Base-by-base conservation (phyloP, 2,888 invertebrate species). In the Lycocerus yunnanus region DNA sequence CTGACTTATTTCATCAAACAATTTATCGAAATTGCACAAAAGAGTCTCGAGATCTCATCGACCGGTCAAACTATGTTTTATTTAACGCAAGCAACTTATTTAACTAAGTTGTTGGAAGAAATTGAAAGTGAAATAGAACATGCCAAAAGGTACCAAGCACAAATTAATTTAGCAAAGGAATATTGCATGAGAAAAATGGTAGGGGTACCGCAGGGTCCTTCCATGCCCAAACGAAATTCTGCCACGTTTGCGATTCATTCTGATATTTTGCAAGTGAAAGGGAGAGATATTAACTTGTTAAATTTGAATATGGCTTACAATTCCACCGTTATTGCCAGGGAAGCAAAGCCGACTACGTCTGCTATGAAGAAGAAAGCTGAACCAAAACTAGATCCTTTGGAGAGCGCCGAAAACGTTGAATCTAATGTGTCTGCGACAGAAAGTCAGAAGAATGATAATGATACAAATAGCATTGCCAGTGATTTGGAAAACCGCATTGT, bases 1-100 rank as follows among this genome's bases (percentile, higher is more conserved):
- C 85, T 95, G 0, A 91, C 92, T 82, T 91, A 93, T 81, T 93
- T 95, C 80, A 91, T 94, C 67, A 88, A 91, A 15, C 93, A 94
- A 81, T 92, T 94, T 80, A 89, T 94, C 43, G 89, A 90, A 69
- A 93, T 95, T 89, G 91, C 93, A 0, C 89, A 91, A 69, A 90
- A 89, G 67, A 92, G 93, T 77, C 89, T 90, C 14, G 89, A 90
- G 76, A 91, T 92, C 76, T 89, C 90, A 11, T 90, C 92, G 0
- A 87, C 89, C 15, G 87, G 89, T 72, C 91, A 93, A 82, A 92
- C 92, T 8, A 86, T 90, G 1, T 89, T 92, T 74, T 94, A 93
- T 82, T 86, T 95, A 58, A 90, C 92, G 74, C 95, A 95, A 82
- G 91, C 93, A 0, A 90, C 90, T 76, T 89, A 93, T 68, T 87